These are phyloP conservation scores for Corvus moneduloides DNA, from an alignment of 2,113 vertebrate species.

Conservation along the genomic window DNA sequence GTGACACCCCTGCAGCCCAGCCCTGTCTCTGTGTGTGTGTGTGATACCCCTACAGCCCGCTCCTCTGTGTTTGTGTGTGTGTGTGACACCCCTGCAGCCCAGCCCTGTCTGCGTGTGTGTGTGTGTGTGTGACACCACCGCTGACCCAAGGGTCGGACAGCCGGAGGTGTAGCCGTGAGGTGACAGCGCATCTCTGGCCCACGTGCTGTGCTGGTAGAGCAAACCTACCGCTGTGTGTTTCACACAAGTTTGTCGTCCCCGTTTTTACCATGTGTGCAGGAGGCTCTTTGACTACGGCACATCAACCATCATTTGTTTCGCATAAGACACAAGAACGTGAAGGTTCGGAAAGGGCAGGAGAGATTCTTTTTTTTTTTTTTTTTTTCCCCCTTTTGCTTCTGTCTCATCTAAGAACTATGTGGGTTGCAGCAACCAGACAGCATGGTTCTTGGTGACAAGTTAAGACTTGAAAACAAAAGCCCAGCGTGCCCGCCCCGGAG, in stretches of 20 bases:
- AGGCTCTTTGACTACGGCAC: neutral
- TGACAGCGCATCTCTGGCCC: neutral
- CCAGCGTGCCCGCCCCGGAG: neutral
- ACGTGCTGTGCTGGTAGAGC: rapidly evolving
- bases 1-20: neutral
- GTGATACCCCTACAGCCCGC: rapidly evolving
- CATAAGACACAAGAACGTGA: neutral
- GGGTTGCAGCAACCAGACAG: neutral
- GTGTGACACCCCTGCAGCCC: no score
- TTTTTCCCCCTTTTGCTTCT: neutral
- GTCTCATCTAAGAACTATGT: conserved; percentile 26
- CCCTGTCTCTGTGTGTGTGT: no score
- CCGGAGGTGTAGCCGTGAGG: neutral
- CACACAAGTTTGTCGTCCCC: neutral
- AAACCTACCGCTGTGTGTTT: rapidly evolving
- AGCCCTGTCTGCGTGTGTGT: neutral
- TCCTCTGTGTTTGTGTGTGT: neutral
- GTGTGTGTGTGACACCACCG: rapidly evolving
- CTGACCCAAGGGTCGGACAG: neutral
- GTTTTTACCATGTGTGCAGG: neutral
- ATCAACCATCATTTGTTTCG: neutral
- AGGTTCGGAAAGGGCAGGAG: neutral
- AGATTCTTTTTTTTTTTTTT: neutral
- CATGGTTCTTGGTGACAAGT: neutral
- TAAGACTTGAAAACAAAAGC: neutral